phyloP scores from a whole-genome alignment of 2,797 vertebrate species.

The Sebastes ruberrimus region DNA sequence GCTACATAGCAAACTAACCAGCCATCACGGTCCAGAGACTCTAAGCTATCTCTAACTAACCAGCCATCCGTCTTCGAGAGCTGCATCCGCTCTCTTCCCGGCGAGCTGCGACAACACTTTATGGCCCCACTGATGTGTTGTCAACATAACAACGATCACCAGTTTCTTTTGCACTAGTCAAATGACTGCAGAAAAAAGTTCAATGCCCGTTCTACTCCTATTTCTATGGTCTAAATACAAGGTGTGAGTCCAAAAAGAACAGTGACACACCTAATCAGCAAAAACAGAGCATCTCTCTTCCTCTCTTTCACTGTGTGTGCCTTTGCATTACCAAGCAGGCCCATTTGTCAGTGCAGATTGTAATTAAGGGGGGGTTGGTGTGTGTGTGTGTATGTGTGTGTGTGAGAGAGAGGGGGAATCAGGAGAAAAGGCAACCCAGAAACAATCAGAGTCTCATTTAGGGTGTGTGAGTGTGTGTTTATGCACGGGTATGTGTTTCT shows the following conservation, averaged over 20 bases:
- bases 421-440: constrained; percentile 60
- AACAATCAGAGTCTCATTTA: constrained; percentile 72
- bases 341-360: constrained; percentile 74
- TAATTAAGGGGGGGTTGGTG: constrained; percentile 59
- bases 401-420: background rate
- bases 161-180: background rate
- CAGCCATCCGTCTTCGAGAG: background rate
- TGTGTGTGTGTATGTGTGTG: too few relatives aligned
- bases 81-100: background rate
- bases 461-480: constrained; percentile 13
- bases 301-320: background rate
- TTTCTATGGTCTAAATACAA: constrained; percentile 9
- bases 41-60: background rate
- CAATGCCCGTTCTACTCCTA: background rate
- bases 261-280: constrained; percentile 52
- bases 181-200: background rate
- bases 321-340: constrained; percentile 62
- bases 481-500: background rate
- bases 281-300: constrained; percentile 44
- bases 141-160: background rate
- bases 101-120: background rate
- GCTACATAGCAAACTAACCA: background rate
- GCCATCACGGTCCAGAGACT: background rate
- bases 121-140: background rate
- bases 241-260: constrained; percentile 36